Evolutionary conservation across 2,113 vertebrate genomes (phyloP), one percentile per base, ranked within the genome.

Genomic region (Gobiocypris rarus): DNA sequence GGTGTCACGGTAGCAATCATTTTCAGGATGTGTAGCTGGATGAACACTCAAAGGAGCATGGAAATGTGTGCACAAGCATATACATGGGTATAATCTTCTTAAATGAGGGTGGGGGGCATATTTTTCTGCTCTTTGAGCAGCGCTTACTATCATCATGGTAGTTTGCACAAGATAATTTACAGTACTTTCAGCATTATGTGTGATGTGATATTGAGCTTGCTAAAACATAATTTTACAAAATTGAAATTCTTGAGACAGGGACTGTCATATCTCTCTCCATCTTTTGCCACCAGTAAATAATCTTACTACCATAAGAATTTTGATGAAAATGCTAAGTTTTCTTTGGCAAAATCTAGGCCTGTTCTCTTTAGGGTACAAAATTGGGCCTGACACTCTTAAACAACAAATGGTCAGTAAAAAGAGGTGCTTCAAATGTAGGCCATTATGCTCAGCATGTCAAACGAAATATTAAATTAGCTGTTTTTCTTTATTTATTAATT

Each of bases 91-190:
- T 77, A 59, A 79, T 79, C 34, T 45, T 28, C 38, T 45, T 59
- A 22, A 69, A 58, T 15, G 22, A 13, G 31, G 19, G 9, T n/a
- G 17, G 58, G n/a, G 38, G 56, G 61, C n/a, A 45, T 78, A 78
- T 78, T 78, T 41, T 61, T 73, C n/a, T 61, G n/a, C 75, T 43
- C n/a, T 78, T 61, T 78, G 38, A 61, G 15, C 56, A 26, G 34
- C 15, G 1, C 38, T 43, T 26, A 78, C 43, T 28, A 61, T 78
- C 24, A 79, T 79, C 76, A 79, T 8, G 15, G 38, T 24, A 43
- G 75, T 61, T 61, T 78, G 76, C 56, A 41, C 31, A n/a, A 45
- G 22, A 45, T 13, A 9, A 78, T 43, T 28, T 61, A 45, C n/a
- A 61, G 58, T 26, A 26, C 31, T 77, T 45, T 17, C 8, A 78